Conservation (phyloP, 2,888 invertebrate genomes). For the Uropetala carovei region DNA sequence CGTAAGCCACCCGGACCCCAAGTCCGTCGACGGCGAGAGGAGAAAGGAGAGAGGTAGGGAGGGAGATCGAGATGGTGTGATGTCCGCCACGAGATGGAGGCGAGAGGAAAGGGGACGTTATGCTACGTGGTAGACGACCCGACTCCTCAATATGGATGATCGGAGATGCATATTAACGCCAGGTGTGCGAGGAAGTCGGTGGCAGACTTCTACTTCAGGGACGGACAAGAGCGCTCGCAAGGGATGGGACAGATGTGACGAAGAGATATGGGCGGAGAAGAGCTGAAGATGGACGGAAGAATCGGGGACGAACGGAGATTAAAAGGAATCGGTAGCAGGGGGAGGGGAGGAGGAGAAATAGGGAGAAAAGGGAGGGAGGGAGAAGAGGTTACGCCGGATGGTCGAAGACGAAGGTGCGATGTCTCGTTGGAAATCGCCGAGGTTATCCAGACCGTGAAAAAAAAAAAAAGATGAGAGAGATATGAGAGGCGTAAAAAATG, state of each 20-base stretch:
- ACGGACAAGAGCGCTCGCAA: background rate
- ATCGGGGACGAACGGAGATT: background rate
- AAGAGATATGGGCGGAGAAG: background rate
- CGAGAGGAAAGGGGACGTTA: background rate
- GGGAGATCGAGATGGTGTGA: background rate
- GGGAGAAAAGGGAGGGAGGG: background rate
- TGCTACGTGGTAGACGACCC: conserved; percentile 12
- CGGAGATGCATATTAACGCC: background rate
- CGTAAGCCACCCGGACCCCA: background rate
- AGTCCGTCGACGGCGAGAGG: background rate
- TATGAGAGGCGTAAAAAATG: no score
- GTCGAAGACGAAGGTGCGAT: no score
- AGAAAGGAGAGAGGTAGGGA: no score
- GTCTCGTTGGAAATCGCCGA: no score
- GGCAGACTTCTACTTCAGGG: background rate
- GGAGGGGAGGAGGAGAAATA: background rate
- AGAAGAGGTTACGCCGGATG: no score
- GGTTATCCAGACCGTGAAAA: no score
- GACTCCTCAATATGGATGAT: conserved; percentile 61
- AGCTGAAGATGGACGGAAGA: no score
- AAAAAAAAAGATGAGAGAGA: no score
- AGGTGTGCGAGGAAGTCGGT: background rate
- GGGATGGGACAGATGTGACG: background rate
- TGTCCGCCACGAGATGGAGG: conserved; percentile 7
- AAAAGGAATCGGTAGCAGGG: background rate